Conservation (phyloP, 1,140 invertebrate species). For the Diorhabda sublineata region DNA sequence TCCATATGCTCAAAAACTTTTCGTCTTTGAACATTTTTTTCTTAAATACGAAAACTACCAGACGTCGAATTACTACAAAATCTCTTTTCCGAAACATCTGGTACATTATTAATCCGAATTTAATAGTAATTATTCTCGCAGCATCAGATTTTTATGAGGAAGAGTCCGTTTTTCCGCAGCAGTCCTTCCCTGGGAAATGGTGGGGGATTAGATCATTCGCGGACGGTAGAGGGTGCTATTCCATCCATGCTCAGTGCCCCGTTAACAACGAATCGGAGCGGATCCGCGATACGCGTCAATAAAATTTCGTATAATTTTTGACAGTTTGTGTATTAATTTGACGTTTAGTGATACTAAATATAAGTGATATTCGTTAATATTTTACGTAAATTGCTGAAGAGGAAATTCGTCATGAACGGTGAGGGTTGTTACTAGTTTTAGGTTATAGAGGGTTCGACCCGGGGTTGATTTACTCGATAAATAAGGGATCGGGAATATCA, state of each 20-base stretch:
- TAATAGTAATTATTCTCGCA: no score
- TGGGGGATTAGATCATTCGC: conserved; percentile 14
- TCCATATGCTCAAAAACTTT: no score
- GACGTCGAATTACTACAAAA: no score
- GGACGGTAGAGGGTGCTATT: conserved; percentile 12
- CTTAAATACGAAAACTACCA: no score
- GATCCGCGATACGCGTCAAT: not conserved
- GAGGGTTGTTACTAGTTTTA: not conserved
- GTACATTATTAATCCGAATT: no score
- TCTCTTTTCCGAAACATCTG: no score
- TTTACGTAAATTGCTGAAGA: not conserved
- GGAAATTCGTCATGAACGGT: not conserved
- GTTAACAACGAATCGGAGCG: conserved; percentile 6
- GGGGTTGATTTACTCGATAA: no score
- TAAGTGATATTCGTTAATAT: not conserved
- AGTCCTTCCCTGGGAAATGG: conserved; percentile 1
- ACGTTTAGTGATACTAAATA: conserved; percentile 4
- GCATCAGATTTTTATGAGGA: no score
- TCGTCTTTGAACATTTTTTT: no score
- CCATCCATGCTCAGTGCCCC: conserved; percentile 14
- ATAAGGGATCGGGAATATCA: no score
- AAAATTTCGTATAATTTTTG: not conserved
- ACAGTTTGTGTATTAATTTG: conserved; percentile 10
- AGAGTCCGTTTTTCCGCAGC: not conserved
- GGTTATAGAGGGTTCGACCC: conserved; percentile 5